phyloP scores from a whole-genome alignment of 1,140 invertebrate species.

The Oedothorax gibbosus region DNA sequence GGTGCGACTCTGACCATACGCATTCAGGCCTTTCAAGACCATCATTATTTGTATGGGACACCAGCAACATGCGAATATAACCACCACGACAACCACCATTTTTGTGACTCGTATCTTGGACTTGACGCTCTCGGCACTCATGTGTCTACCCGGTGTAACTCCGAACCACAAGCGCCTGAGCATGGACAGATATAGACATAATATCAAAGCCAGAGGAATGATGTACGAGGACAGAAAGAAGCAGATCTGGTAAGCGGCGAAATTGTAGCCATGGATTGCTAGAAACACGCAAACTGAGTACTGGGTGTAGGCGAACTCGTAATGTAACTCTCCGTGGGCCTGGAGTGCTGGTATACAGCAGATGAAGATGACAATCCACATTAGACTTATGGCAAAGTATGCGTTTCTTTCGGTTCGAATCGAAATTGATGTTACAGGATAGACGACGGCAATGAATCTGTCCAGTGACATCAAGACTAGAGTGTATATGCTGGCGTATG shows the following conservation, averaged over 20 bases:
- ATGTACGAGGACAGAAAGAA: constrained; percentile 88
- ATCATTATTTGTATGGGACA: constrained; percentile 90
- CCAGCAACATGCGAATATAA: constrained; percentile 96
- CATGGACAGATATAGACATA: constrained; percentile 91
- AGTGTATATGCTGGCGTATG: constrained; percentile 93
- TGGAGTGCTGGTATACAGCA: constrained; percentile 81
- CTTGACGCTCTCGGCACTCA: constrained; percentile 78
- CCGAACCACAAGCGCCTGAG: constrained; percentile 87
- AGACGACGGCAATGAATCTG: constrained; percentile 93
- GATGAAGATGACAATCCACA: constrained; percentile 84
- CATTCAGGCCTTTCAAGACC: constrained; percentile 80
- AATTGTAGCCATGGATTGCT: constrained; percentile 61
- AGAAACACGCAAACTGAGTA: constrained; percentile 61
- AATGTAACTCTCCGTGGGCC: constrained; percentile 78
- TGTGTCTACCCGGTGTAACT: constrained; percentile 77
- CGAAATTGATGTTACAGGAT: constrained; percentile 91
- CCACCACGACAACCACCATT: constrained; percentile 93
- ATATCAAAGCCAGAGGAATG: constrained; percentile 85
- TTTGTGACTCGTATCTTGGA: constrained; percentile 91
- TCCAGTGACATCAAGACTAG: constrained; percentile 95
- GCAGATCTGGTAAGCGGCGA: constrained; percentile 67
- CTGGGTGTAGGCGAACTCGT: constrained; percentile 13
- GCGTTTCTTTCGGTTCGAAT: constrained; percentile 89
- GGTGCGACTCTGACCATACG: constrained; percentile 76
- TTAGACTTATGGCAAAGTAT: constrained; percentile 79